Base-by-base conservation (phyloP, 2,888 invertebrate species). In the Pantelozetes paolii region DNA sequence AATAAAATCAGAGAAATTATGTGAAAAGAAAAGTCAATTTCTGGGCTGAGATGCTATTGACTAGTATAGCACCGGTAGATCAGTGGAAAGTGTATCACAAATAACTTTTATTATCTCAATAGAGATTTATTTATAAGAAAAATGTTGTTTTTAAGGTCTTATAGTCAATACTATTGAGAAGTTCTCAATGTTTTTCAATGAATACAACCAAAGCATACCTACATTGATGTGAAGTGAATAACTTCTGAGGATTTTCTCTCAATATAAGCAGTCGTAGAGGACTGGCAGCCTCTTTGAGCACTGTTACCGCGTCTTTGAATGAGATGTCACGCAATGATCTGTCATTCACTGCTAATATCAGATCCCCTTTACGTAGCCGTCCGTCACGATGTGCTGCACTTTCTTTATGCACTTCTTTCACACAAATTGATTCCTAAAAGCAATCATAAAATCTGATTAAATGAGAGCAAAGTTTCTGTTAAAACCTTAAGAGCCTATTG, bases 171-270 rank as follows among this genome's bases (percentile, higher is more conserved):
- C 36, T 36, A 9, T 36, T 15, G 15, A 45, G 45, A 45, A 5
- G 11, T 36, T 45, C 15, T 15, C 11, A 15, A 45, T 45, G 45
- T 15, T 2, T 13, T 45, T 45, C 20, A 20, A 28, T 26, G 57
- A 8, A 59, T 11, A 30, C 20, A 59, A 26, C 23, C 15, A 48
- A 59, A 20, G 26, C 42, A 75, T 71, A 77, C 77, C 77, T 77
- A 79, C 79, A 77, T 75, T 79, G 79, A 73, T 76, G 75, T 71
- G 77, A 77, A 64, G 79, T 80, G 77, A 80, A 80, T 74, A 80
- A 76, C 9, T 76, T 76, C 69, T 79, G 78, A 0, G 80, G 79
- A 64, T 80, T 80, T 75, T 80, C 80, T 59, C 80, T 71, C 45
- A 80, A 75, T 32, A 80, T 77, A 50, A 79, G 76, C 45, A 80